Evolutionary conservation across 1,140 invertebrate genomes (phyloP).

Genomic region (Cheumatopsyche charites): DNA sequence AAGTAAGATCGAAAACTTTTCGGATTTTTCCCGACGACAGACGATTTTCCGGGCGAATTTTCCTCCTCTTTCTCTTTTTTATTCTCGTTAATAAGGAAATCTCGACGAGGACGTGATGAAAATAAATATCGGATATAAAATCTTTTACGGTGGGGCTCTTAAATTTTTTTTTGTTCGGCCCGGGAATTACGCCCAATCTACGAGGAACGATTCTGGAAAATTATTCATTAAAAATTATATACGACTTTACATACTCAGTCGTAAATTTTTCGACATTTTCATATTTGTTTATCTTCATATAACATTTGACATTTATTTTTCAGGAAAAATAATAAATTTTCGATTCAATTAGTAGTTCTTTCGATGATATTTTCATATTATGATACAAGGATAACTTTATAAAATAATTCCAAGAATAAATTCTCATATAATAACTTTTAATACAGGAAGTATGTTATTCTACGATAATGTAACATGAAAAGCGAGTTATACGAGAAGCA

Average conservation of each 20-base stretch:
- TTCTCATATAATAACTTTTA: no score
- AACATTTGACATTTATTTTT: no score
- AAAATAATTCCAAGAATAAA: no score
- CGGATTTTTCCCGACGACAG: slow-evolving; percentile 1
- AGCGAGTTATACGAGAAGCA: no score
- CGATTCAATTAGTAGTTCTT: no score
- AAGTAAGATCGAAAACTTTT: slow-evolving; percentile 10
- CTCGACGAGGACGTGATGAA: slow-evolving; percentile 28
- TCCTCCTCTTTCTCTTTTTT: slow-evolving; percentile 7
- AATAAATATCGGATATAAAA: slow-evolving; percentile 29
- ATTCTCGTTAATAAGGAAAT: slow-evolving; percentile 29
- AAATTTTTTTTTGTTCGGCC: not conserved
- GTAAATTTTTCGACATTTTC: no score
- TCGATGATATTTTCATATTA: no score
- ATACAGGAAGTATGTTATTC: no score
- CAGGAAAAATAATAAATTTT: no score
- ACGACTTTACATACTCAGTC: not conserved
- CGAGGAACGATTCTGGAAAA: slow-evolving; percentile 7
- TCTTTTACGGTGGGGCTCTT: slow-evolving; percentile 4
- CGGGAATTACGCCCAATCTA: slow-evolving; percentile 16
- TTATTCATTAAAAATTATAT: slow-evolving; percentile 11
- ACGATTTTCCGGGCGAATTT: slow-evolving; percentile 13
- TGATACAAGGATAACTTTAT: no score
- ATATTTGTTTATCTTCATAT: no score
- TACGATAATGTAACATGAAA: no score